These are phyloP conservation scores for Nymphalis c-album DNA, from an alignment of 2,888 invertebrate species.

Conservation along the genomic window DNA sequence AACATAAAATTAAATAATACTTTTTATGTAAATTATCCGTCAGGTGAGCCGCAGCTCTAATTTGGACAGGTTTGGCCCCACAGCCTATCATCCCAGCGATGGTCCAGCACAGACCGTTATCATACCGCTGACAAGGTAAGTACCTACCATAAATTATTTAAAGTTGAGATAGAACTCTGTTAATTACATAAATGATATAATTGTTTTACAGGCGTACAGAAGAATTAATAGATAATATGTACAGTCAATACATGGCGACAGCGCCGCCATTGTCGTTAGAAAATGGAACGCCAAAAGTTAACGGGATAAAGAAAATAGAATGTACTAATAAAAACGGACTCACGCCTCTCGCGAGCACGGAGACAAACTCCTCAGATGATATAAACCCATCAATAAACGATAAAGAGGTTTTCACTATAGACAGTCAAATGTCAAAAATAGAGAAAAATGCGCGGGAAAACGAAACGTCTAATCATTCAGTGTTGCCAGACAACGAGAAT, in stretches of 20 bases:
- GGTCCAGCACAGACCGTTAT: constrained; percentile 81
- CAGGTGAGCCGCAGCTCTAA: constrained; percentile 72
- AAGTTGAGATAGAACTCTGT: not conserved
- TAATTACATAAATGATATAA: not conserved
- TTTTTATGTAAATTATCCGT: constrained; percentile 5
- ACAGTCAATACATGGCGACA: constrained; percentile 76
- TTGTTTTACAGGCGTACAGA: constrained; percentile 74
- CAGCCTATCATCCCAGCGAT: constrained; percentile 82
- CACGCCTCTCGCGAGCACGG: constrained; percentile 64
- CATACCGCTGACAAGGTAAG: constrained; percentile 82
- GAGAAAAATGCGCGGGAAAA: constrained; percentile 44
- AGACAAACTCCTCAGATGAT: constrained; percentile 70
- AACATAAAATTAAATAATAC: not conserved
- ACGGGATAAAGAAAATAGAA: constrained; percentile 56
- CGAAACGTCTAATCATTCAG: constrained; percentile 34
- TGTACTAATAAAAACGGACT: constrained; percentile 55
- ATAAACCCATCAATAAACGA: constrained; percentile 61
- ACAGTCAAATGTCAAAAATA: constrained; percentile 64
- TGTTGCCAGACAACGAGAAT: constrained; percentile 49
- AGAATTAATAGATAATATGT: constrained; percentile 82
- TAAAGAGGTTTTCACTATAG: constrained; percentile 66
- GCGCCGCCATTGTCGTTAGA: constrained; percentile 67
- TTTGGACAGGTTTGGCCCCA: constrained; percentile 83
- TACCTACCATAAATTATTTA: not conserved
- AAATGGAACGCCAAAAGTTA: constrained; percentile 58